These are phyloP conservation scores for Oxyruncus cristatus DNA, from an alignment of 2,113 vertebrate genomes.

Conservation along the genomic window DNA sequence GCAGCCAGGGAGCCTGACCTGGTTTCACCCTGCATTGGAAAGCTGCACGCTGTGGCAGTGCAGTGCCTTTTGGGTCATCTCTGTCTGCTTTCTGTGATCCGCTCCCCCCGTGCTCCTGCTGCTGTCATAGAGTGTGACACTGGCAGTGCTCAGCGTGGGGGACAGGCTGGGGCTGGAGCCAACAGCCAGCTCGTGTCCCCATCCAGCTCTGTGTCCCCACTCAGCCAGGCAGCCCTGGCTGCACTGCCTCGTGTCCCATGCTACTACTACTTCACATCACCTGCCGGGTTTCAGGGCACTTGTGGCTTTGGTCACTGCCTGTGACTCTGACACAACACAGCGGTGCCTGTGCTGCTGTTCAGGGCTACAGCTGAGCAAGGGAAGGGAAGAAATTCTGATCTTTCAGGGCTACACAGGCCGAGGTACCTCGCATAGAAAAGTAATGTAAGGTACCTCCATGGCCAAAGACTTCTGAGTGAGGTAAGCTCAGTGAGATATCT, in stretches of 20 bases:
- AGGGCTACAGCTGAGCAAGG: background rate
- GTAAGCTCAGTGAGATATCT: background rate
- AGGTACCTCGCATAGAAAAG: background rate
- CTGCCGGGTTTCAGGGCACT: background rate
- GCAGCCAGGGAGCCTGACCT: background rate
- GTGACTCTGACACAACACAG: background rate
- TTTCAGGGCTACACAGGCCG: background rate
- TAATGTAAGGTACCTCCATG: background rate
- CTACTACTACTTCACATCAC: fast-evolving
- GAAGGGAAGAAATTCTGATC: background rate
- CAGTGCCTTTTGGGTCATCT: background rate
- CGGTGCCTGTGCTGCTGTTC: background rate
- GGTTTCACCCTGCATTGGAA: background rate
- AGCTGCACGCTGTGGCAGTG: background rate
- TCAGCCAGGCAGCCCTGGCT: background rate
- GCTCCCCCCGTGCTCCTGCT: background rate
- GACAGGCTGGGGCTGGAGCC: background rate
- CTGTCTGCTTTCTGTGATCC: background rate
- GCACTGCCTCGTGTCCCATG: background rate
- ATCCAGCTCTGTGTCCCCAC: fast-evolving
- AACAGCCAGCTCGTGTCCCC: background rate
- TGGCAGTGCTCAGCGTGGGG: fast-evolving
- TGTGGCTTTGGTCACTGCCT: fast-evolving
- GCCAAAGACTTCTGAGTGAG: conserved; percentile 11
- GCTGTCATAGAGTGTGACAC: fast-evolving